A percentile compares a stretch with the other conserved stretches of the same genome.
Evolutionary conservation across 2,888 invertebrate species (phyloP).

Genomic region (Odiellus spinosus): DNA sequence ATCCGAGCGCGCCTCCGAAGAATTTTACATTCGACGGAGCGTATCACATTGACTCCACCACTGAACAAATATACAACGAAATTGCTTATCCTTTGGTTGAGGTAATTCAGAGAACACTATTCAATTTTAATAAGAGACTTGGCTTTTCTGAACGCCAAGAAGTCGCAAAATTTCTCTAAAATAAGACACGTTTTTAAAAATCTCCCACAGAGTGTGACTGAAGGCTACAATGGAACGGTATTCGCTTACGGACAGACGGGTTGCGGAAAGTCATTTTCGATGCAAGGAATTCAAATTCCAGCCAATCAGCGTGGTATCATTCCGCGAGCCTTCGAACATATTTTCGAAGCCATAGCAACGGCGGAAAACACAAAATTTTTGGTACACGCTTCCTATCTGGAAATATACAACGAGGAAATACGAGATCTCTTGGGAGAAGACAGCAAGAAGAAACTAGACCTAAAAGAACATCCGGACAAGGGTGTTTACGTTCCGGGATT

Average conservation of each 20-base stretch:
- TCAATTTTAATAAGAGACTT: background rate
- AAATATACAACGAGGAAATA: constrained; percentile 70
- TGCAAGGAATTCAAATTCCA: constrained; percentile 52
- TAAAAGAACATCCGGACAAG: constrained; percentile 48
- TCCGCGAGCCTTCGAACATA: constrained; percentile 61
- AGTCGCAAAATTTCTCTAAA: background rate
- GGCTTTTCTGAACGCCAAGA: background rate
- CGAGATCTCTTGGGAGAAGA: constrained; percentile 47
- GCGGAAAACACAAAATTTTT: constrained; percentile 50
- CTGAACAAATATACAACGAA: constrained; percentile 72
- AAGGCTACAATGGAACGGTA: constrained; percentile 82
- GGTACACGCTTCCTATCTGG: constrained; percentile 60
- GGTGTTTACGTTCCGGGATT: constrained; percentile 51
- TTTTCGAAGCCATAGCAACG: constrained; percentile 67
- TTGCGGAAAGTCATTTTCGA: constrained; percentile 76
- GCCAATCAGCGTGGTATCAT: constrained; percentile 35
- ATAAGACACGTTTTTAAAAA: background rate
- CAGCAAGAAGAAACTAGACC: constrained; percentile 41
- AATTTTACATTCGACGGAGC: constrained; percentile 69
- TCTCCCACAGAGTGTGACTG: constrained; percentile 52
- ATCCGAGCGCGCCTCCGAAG: constrained; percentile 44
- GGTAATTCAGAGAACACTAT: constrained; percentile 34
- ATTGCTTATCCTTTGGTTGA: constrained; percentile 67
- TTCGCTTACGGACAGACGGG: constrained; percentile 89
- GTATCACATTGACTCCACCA: constrained; percentile 57